phyloP scores from a whole-genome alignment of 2,797 vertebrate genomes.

The Pyrrhura leucotis region DNA sequence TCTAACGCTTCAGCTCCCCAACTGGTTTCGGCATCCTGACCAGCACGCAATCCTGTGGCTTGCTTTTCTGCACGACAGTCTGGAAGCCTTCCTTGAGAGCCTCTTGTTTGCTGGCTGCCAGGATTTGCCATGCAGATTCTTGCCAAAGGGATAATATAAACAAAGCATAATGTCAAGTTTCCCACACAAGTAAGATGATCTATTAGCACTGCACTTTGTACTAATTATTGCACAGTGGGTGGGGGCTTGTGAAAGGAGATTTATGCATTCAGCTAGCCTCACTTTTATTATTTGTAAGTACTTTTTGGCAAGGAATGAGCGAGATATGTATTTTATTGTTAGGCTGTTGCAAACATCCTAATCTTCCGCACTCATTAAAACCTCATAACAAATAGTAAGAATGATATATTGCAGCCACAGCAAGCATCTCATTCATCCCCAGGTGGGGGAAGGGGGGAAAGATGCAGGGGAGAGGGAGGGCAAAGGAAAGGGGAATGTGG shows the following conservation, averaged over 20 bases:
- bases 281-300: constrained; percentile 74
- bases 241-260: constrained; percentile 71
- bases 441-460: not conserved
- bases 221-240: constrained; percentile 76
- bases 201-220: constrained; percentile 76
- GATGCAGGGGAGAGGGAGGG: not conserved
- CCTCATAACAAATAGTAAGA: constrained; percentile 72
- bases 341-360: constrained; percentile 63
- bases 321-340: constrained; percentile 73
- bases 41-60: constrained; percentile 67
- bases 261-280: constrained; percentile 73
- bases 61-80: constrained; percentile 67
- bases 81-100: constrained; percentile 70
- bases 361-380: constrained; percentile 69
- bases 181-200: constrained; percentile 72
- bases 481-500: not conserved
- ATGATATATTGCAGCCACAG: constrained; percentile 69
- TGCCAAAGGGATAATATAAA: constrained; percentile 73
- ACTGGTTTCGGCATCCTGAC: constrained; percentile 67
- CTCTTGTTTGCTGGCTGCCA: constrained; percentile 70
- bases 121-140: constrained; percentile 73
- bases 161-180: constrained; percentile 76
- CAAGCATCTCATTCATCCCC: constrained; percentile 32
- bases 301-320: constrained; percentile 70
- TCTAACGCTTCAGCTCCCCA: constrained; percentile 67